Evolutionary conservation across 2,797 vertebrate species (phyloP).

Genomic region (Lithobates sylvaticus): DNA sequence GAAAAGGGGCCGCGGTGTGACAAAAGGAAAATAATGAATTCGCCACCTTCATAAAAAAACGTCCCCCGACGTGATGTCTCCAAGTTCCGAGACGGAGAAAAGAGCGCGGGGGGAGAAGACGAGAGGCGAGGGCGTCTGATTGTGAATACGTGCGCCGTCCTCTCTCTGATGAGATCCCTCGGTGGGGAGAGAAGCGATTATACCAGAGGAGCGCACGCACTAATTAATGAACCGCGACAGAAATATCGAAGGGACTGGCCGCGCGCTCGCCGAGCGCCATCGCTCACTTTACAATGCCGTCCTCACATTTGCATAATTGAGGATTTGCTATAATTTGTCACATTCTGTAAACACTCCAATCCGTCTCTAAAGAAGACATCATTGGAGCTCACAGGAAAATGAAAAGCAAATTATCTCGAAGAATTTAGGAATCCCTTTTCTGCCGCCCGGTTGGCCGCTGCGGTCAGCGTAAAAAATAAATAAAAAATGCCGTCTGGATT

Average conservation of each 20-base stretch:
- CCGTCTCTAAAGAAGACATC: conserved; percentile 14
- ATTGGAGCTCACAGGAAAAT: conserved; percentile 7
- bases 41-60: no score
- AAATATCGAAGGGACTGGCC: conserved; percentile 33
- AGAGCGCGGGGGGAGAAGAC: background rate
- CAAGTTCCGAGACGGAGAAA: background rate
- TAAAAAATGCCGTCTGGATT: background rate
- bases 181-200: conserved; percentile 43
- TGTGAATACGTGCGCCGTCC: background rate
- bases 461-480: background rate
- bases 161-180: conserved; percentile 2
- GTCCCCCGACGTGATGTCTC: no score
- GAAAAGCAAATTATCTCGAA: conserved; percentile 42
- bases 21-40: no score
- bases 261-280: background rate
- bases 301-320: conserved; percentile 40
- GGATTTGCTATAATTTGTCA: conserved; percentile 35
- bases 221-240: conserved; percentile 40
- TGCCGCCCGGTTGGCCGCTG: background rate
- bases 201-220: background rate
- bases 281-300: conserved; percentile 11
- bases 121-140: background rate
- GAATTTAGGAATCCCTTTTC: background rate
- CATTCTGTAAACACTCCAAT: conserved; percentile 42
- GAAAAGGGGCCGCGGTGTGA: no score